phyloP scores from a whole-genome alignment of 1,140 invertebrate species.

The Penaeus chinensis region DNA sequence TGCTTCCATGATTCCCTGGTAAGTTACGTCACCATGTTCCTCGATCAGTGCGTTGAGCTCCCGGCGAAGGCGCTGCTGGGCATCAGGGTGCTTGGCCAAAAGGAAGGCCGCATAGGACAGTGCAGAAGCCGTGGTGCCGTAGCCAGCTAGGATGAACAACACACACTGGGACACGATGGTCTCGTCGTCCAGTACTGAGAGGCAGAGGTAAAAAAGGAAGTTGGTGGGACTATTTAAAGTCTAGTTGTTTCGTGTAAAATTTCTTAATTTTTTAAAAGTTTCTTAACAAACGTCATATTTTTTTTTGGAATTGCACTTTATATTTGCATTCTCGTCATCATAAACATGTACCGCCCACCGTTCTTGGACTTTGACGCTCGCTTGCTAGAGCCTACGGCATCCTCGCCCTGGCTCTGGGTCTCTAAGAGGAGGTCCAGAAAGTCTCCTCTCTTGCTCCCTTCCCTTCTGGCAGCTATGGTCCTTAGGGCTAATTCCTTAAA shows the following conservation, averaged over 20 bases:
- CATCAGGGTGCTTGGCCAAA: background rate
- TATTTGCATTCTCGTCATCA: too few species aligned
- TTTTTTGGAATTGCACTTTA: too few species aligned
- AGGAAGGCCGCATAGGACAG: slow-evolving; percentile 68
- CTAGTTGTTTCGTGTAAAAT: too few species aligned
- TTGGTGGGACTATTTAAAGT: too few species aligned
- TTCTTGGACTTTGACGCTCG: too few species aligned
- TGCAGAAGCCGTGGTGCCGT: slow-evolving; percentile 73
- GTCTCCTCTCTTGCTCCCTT: slow-evolving; percentile 64
- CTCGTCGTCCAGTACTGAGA: slow-evolving; percentile 70
- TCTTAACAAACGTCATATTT: too few species aligned
- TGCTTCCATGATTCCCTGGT: slow-evolving; percentile 81
- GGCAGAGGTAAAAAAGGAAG: too few species aligned
- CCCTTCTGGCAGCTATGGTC: slow-evolving; percentile 19
- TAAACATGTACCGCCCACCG: too few species aligned
- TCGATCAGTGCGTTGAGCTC: slow-evolving; percentile 67
- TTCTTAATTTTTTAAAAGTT: too few species aligned
- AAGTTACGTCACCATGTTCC: slow-evolving; percentile 71
- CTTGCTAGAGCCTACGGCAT: slow-evolving; percentile 2
- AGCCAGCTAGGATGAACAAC: slow-evolving; percentile 77
- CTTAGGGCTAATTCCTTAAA: slow-evolving; percentile 6
- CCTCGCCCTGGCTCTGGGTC: slow-evolving; percentile 67
- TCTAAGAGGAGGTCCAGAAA: slow-evolving; percentile 69
- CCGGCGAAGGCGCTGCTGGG: slow-evolving; percentile 65
- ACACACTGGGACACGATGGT: slow-evolving; percentile 76